Percentiles rank a stretch among this genome's conserved stretches.
Evolutionary conservation across 2,113 vertebrate species (phyloP).

Genomic region (Mustela lutreola): DNA sequence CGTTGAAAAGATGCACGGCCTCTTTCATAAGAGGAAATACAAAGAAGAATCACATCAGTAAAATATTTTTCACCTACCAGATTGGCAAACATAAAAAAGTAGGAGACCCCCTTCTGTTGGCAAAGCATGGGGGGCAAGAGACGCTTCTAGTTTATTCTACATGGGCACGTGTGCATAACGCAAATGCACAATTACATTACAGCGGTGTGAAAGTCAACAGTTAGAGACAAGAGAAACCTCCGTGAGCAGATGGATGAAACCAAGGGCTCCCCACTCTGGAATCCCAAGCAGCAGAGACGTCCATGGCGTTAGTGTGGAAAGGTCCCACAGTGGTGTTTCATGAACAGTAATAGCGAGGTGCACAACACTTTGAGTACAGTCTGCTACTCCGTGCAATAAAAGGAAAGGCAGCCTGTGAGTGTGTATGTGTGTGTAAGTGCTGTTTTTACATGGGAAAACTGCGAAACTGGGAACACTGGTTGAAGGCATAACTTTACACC

Average conservation of each 20-base stretch:
- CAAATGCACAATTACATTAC: neutral
- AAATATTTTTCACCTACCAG: neutral
- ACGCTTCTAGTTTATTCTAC: neutral
- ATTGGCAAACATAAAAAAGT: neutral
- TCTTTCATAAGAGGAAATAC: slow-evolving; percentile 48
- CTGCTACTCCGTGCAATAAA: neutral
- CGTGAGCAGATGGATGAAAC: neutral
- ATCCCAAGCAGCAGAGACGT: neutral
- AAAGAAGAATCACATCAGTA: slow-evolving; percentile 3
- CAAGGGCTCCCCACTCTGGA: neutral
- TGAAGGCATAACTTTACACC: neutral
- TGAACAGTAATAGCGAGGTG: neutral
- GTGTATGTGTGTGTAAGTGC: neutral
- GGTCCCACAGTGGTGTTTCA: neutral
- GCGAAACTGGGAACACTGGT: neutral
- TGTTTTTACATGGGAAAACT: neutral
- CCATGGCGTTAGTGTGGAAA: neutral
- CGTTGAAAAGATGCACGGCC: neutral
- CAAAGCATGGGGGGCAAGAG: neutral
- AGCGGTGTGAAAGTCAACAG: neutral
- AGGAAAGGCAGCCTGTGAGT: neutral
- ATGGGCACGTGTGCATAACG: accelerated
- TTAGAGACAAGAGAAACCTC: neutral
- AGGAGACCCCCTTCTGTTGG: neutral
- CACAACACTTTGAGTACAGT: neutral